A percentile compares a stretch with the other conserved stretches of the same genome.
Evolutionary conservation across 2,797 vertebrate genomes (phyloP).

Genomic region (Hydrocynus forskahlii): DNA sequence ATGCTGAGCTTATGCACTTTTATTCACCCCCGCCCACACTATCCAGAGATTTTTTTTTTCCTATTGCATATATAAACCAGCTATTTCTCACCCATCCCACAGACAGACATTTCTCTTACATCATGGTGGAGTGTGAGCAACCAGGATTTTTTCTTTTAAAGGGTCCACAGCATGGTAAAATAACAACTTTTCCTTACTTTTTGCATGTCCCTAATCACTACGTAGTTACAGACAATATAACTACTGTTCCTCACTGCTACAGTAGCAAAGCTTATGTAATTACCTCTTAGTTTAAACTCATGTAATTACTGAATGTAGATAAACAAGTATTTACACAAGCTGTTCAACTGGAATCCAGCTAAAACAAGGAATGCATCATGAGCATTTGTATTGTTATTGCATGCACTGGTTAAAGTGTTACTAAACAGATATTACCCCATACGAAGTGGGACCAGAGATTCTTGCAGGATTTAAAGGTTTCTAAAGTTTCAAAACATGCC

Average conservation of each 20-base stretch:
- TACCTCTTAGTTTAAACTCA: too few relatives aligned
- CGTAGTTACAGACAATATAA: neutral
- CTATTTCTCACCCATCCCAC: conserved; percentile 4
- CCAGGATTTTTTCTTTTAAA: neutral
- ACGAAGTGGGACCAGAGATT: too few relatives aligned
- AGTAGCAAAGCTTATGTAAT: neutral
- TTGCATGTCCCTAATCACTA: neutral
- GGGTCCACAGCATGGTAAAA: neutral
- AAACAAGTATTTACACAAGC: neutral
- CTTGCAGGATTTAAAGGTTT: too few relatives aligned
- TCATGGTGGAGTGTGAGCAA: neutral
- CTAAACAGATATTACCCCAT: neutral
- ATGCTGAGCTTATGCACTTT: neutral
- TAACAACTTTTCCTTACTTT: neutral
- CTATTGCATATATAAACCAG: neutral
- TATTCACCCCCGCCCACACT: conserved; percentile 1
- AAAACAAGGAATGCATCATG: neutral
- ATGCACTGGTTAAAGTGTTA: neutral
- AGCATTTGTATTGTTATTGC: neutral
- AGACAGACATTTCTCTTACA: neutral
- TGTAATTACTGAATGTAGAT: neutral
- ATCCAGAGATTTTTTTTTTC: conserved; percentile 4
- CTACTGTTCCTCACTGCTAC: neutral
- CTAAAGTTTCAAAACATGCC: neutral
- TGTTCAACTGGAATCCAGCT: neutral